Conservation (phyloP, 2,797 vertebrate species). For the Gephyroberyx darwinii region DNA sequence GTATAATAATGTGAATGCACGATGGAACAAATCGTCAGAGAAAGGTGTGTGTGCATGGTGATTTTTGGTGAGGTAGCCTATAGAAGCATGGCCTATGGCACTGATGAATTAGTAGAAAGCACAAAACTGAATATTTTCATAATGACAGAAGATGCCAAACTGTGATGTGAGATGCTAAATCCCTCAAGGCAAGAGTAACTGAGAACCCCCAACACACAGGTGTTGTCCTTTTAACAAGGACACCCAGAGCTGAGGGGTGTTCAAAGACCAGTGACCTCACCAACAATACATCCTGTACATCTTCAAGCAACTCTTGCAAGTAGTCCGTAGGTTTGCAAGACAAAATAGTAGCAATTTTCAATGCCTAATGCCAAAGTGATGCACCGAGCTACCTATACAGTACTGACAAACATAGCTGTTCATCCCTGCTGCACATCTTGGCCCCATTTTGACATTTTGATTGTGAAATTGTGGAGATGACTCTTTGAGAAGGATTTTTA, state of each 20-base stretch:
- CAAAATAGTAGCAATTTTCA: neutral
- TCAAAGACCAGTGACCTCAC: slow-evolving; percentile 18
- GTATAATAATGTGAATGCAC: neutral
- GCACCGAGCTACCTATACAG: neutral
- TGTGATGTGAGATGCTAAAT: neutral
- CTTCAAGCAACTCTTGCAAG: slow-evolving; percentile 1
- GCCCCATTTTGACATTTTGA: neutral
- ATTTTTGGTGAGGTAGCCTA: neutral
- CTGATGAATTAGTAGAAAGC: neutral
- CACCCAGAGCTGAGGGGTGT: neutral
- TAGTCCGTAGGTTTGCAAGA: neutral
- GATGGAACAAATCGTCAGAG: neutral
- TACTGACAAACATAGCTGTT: neutral
- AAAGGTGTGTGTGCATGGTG: neutral
- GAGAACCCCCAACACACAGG: neutral
- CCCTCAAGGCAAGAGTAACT: neutral
- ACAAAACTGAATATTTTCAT: neutral
- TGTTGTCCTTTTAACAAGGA: slow-evolving; percentile 7
- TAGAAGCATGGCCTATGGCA: neutral
- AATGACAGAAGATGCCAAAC: neutral
- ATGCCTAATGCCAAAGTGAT: too few relatives aligned
- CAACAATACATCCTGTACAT: neutral
- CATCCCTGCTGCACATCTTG: neutral
- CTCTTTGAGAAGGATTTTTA: slow-evolving; percentile 1
- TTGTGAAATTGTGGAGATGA: neutral